Evolutionary conservation across 2,888 invertebrate species (phyloP), one percentile per base, ranked within the genome.

Genomic region (Drosophila nr. perissopoda): DNA sequence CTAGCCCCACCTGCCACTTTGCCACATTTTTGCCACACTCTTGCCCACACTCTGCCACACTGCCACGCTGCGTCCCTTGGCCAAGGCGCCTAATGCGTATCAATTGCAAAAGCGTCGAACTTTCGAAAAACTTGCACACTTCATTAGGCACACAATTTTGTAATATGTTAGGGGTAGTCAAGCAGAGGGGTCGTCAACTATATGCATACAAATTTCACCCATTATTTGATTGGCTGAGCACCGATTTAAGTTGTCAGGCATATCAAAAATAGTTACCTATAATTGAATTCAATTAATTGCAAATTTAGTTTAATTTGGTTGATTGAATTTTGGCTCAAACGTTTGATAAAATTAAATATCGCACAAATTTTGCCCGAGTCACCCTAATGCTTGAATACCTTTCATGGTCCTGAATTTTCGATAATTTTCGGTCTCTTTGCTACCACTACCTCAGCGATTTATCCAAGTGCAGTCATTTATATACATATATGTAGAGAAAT

Each of bases 51-150:
- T 2, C 36, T 27, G 18, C 2, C 0, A 16, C 21, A 21, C 36
- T 8, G 5, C 10, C 11, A 29, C 31, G 11, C n/a, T 53, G 51
- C n/a, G 16, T 57, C 29, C n/a, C 61, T 62, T 60, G 48, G n/a
- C 34, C 54, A 31, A 48, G 66, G 42, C 62, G 49, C 65, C 51
- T 62, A 80, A 71, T 80, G 76, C 80, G 78, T 76, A 78, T 80
- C 78, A 78, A 78, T 78, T 80, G 80, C 67, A 76, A 75, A 65
- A 67, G 66, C 79, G 62, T 74, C 69, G 51, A 77, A 78, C 76
- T 80, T 78, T 80, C 67, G 40, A 58, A 80, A 77, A 80, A 78
- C 80, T 80, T 80, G 80, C 76, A 80, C 80, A 80, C 80, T 78
- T 78, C 78, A 78, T 78, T 78, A 78, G 80, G 77, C 77, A 80